These are phyloP conservation scores for Euspilapteryx auroguttella DNA, from an alignment of 2,888 invertebrate genomes.

Conservation along the genomic window DNA sequence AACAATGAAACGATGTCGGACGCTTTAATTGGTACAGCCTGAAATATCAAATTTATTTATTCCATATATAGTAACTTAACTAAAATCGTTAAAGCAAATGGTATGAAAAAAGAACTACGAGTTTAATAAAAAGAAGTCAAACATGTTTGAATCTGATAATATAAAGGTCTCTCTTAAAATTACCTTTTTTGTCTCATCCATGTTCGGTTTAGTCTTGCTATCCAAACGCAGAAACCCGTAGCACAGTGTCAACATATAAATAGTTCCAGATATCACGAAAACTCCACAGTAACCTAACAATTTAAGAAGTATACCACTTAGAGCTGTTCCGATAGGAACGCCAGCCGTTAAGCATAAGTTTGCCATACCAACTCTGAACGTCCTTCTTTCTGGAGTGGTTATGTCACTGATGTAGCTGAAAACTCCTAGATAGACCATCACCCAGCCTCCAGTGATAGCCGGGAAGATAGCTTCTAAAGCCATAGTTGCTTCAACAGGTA, in stretches of 20 bases:
- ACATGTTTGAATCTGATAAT: no score
- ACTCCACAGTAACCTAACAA: constrained; percentile 42
- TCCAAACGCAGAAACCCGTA: constrained; percentile 33
- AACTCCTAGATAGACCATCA: constrained; percentile 56
- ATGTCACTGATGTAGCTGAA: constrained; percentile 66
- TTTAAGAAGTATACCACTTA: constrained; percentile 52
- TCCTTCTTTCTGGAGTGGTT: constrained; percentile 53
- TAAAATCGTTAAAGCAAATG: no score
- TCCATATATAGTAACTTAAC: no score
- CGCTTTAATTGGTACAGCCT: constrained; percentile 20
- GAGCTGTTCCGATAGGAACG: constrained; percentile 55
- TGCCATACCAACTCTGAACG: constrained; percentile 61
- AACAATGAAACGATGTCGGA: constrained; percentile 26
- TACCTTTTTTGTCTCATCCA: constrained; percentile 22
- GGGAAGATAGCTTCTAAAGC: constrained; percentile 55
- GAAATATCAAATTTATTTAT: no score
- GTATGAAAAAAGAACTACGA: no score
- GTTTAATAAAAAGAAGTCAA: no score
- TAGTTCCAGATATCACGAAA: constrained; percentile 24
- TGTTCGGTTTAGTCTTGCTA: constrained; percentile 25
- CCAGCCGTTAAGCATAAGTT: constrained; percentile 63
- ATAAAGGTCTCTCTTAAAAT: no score
- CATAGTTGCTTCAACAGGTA: constrained; percentile 55
- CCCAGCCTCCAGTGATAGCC: constrained; percentile 57
- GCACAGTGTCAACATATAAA: constrained; percentile 36